Base-by-base conservation (phyloP, 2,888 invertebrate species). In the Melanostoma mellinum region DNA sequence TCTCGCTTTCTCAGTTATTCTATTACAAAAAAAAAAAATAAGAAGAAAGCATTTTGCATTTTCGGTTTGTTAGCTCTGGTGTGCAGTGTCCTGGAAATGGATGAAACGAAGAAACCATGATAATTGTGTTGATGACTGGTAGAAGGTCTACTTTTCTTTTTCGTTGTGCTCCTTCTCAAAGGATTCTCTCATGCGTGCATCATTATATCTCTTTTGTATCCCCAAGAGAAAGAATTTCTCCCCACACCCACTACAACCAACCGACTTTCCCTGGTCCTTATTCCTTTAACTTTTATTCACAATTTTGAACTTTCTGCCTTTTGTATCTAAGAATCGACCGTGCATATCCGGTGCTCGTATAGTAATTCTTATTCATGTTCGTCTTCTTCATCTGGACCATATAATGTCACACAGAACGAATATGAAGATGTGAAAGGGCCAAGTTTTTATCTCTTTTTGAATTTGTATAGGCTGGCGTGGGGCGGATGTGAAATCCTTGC, bases 151-250 rank as follows among this genome's bases (percentile, higher is more conserved):
- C 78, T 61, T n/a, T 56, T 72, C 53, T 74, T 52, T 20, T 20
- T 20, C 20, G 3, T 46, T 46, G 10, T 46, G 9, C 8, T 60
- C 46, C 35, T 56, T 6, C 67, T 88, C 87, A 90, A 90, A 88
- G 87, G 88, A 89, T 87, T 88, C 88, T 90, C 86, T 89, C 89
- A 90, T 90, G 90, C 90, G 90, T 90, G 89, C 88, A 88, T 90
- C 90, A 90, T 90, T 90, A 90, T 90, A 88, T 88, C 87, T 87
- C 86, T 86, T 86, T 76, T 80, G 71, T 55, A 56, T 79, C 36
- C 79, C 67, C 80, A 87, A 86, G 86, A 88, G 86, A 87, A 53
- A 56, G 35, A 52, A 33, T 60, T 55, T 67, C 60, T 61, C 55
- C 60, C 36, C 74, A 79, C 67, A 75, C 79, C 42, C 46, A 8